These are phyloP conservation scores for Thera britannica DNA, from an alignment of 2,888 invertebrate species.

Conservation along the genomic window DNA sequence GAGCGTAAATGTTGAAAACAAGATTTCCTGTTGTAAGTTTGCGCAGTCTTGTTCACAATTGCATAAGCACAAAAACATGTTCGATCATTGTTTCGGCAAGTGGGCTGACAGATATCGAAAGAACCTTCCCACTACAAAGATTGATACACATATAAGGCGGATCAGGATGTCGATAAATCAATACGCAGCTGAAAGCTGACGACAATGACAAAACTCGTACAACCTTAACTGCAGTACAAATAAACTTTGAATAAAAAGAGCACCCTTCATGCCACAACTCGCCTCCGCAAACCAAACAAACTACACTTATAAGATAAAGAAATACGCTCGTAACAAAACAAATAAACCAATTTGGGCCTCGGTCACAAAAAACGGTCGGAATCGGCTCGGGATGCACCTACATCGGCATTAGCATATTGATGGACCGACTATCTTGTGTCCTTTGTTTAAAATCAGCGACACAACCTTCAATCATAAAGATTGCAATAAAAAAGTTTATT, in stretches of 20 bases:
- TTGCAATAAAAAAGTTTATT: conserved; percentile 71
- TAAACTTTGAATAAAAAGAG: conserved; percentile 37
- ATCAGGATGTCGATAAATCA: conserved; percentile 50
- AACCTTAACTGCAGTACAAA: conserved; percentile 43
- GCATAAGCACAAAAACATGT: conserved; percentile 41
- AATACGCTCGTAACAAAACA: conserved; percentile 78
- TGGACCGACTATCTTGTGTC: conserved; percentile 73
- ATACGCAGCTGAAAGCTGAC: conserved; percentile 47
- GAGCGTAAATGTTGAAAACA: conserved; percentile 9
- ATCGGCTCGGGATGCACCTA: conserved; percentile 63
- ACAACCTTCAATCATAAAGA: conserved; percentile 80
- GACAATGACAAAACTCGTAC: conserved; percentile 45
- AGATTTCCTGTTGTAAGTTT: conserved; percentile 22
- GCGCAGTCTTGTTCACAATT: conserved; percentile 35
- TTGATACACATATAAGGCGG: conserved; percentile 59
- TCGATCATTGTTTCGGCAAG: conserved; percentile 56
- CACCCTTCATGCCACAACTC: conserved; percentile 60
- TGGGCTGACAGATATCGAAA: conserved; percentile 53
- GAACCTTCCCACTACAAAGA: conserved; percentile 55
- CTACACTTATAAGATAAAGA: conserved; percentile 61
- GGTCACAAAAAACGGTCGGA: conserved; percentile 70
- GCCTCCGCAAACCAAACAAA: conserved; percentile 71
- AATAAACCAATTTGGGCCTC: conserved; percentile 78
- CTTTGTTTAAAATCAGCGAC: conserved; percentile 84
- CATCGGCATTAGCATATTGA: conserved; percentile 80